These are phyloP conservation scores for Bombus superbus DNA, from an alignment of 1,140 invertebrate species.

Conservation along the genomic window DNA sequence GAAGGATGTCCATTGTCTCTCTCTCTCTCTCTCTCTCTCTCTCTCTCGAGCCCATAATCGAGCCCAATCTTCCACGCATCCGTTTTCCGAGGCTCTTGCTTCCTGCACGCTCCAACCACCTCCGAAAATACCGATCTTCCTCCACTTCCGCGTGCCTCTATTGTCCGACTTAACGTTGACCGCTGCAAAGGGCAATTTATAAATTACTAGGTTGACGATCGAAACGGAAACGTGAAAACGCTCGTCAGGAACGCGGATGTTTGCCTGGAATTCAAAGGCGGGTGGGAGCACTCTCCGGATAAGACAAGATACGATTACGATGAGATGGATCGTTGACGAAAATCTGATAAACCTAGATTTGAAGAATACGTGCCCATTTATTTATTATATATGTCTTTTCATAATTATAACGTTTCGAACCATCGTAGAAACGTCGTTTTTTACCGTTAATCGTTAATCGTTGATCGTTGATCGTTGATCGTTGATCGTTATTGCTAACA, in stretches of 20 bases:
- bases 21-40: no score
- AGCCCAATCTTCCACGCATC: constrained; percentile 44
- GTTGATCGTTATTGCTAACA: background rate
- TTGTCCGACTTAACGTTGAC: background rate
- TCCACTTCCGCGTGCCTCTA: constrained; percentile 3
- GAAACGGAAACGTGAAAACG: constrained; percentile 9
- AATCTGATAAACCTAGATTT: no score
- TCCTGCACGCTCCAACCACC: background rate
- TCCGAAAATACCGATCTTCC: background rate
- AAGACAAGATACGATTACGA: background rate
- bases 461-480: no score
- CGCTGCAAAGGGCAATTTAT: background rate
- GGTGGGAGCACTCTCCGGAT: background rate
- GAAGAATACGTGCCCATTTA: background rate
- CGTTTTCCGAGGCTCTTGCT: constrained; percentile 32
- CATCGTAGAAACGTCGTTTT: background rate
- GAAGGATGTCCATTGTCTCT: constrained; percentile 63
- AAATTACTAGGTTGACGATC: background rate
- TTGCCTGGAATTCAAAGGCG: background rate
- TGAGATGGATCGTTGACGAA: no score
- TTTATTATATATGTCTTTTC: no score
- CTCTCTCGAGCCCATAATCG: constrained; percentile 37
- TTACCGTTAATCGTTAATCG: background rate
- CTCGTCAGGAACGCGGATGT: background rate
- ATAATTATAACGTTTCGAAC: background rate